Conservation (phyloP, 2,888 invertebrate species). For the Eupithecia subumbrata region DNA sequence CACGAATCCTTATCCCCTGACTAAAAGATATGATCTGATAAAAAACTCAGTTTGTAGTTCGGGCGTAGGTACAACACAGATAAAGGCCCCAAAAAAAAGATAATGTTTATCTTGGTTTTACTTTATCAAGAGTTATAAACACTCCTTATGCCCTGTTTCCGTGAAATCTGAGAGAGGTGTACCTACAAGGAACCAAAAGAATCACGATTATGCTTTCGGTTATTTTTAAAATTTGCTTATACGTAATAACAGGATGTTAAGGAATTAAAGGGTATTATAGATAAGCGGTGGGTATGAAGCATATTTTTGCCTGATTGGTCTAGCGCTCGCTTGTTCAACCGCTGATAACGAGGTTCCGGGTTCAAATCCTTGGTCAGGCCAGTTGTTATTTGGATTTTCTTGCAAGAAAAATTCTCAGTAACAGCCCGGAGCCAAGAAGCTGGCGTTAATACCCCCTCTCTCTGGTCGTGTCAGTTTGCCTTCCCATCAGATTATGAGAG, state of each 20-base stretch:
- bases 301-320: no score
- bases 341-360: no score
- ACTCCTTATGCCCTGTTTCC: background rate
- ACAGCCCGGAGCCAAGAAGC: no score
- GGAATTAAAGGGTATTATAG: background rate
- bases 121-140: background rate
- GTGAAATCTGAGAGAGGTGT: background rate
- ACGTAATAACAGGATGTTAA: background rate
- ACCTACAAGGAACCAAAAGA: background rate
- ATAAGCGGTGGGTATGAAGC: background rate
- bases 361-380: no score
- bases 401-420: no score
- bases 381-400: no score
- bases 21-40: background rate
- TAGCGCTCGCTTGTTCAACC: no score
- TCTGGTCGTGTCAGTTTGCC: no score
- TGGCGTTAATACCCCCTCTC: no score
- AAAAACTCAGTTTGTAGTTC: background rate
- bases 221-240: background rate
- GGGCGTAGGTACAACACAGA: background rate
- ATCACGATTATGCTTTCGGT: background rate
- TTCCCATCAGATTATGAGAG: no score
- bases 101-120: background rate
- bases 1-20: background rate
- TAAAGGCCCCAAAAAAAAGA: conserved; percentile 1